Evolutionary conservation across 2,113 vertebrate genomes (phyloP), one percentile per base, ranked within the genome.

Genomic region (Hemiprocne comata): DNA sequence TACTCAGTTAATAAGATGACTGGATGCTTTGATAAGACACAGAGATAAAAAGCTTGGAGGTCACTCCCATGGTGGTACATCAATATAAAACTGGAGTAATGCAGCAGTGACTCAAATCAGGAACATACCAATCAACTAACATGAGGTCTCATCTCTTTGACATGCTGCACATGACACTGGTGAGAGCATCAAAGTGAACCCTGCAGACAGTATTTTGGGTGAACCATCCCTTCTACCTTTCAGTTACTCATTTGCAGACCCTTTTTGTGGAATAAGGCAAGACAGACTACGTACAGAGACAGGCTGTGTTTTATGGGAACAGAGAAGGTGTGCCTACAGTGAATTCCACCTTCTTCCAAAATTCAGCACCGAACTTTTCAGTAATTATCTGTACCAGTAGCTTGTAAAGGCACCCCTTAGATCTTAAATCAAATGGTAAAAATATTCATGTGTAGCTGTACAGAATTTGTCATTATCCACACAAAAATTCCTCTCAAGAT

Each of bases 151-250:
- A 51, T 54, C 80, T 91, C 81, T 73, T 73, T 70, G 58, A 60
- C 29, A 25, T 0, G 0, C 26, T 66, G 62, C 50, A n/a, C 3
- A 0, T 26, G 58, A 91, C 66, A 40, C 36, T 24, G 15, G 21
- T 26, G 46, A 87, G 17, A 93, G 42, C 38, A 84, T 67, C 55
- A 75, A 71, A 89, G 54, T 8, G 69, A 85, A 42, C 12, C 24
- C 54, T 40, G 3, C 42, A 44, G 67, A 38, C 18, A 73, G 62
- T 6, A 76, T 72, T 84, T 60, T 65, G 53, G 29, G 66, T 40
- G 36, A 90, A 65, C 53, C 29, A 26, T 17, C 23, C 38, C 53
- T 72, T 67, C 38, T 78, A 10, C 10, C 26, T 65, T 40, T 57
- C 8, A 62, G n/a, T 24, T 17, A 31, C 15, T 36, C 23, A 6